A percentile compares a stretch with the other conserved stretches of the same genome.
These are phyloP conservation scores for Chloropsis cyanopogon DNA, from an alignment of 2,113 vertebrate genomes.

Conservation along the genomic window DNA sequence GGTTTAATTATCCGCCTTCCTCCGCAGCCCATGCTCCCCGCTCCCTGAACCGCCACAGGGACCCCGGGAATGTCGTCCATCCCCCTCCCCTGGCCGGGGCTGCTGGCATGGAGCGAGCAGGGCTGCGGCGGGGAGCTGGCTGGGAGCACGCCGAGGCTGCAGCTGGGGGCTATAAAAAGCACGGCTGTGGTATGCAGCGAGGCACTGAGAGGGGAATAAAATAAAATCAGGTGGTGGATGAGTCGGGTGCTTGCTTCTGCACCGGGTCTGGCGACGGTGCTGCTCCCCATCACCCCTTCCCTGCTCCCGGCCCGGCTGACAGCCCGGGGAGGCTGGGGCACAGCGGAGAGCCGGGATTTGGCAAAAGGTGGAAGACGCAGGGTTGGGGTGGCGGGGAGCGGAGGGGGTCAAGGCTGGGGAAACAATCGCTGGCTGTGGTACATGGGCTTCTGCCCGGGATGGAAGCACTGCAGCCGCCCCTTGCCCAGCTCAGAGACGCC, in stretches of 20 bases:
- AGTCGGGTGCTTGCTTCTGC: neutral
- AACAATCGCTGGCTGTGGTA: neutral
- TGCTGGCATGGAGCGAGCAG: neutral
- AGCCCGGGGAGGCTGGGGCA: neutral
- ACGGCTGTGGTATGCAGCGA: constrained; percentile 34
- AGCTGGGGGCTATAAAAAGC: constrained; percentile 64
- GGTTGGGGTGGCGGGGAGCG: accelerated
- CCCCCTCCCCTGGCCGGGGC: neutral
- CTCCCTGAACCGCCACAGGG: neutral
- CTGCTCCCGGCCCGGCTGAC: neutral
- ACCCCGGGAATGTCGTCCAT: neutral
- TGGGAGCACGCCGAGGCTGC: constrained; percentile 28
- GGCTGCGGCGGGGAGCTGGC: neutral
- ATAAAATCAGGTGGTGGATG: constrained; percentile 36
- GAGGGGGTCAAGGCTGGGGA: neutral
- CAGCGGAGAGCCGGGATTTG: neutral
- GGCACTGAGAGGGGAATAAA: constrained; percentile 30
- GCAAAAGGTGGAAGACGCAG: neutral
- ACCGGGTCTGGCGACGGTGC: neutral
- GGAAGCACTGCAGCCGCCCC: neutral
- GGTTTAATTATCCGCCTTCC: constrained; percentile 26
- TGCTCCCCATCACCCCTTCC: neutral
- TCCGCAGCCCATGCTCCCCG: neutral
- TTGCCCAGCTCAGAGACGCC: neutral
- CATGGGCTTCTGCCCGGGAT: neutral